A percentile compares a stretch with the other conserved stretches of the same genome.
phyloP scores from a whole-genome alignment of 2,797 vertebrate genomes.

The Microhierax caerulescens region DNA sequence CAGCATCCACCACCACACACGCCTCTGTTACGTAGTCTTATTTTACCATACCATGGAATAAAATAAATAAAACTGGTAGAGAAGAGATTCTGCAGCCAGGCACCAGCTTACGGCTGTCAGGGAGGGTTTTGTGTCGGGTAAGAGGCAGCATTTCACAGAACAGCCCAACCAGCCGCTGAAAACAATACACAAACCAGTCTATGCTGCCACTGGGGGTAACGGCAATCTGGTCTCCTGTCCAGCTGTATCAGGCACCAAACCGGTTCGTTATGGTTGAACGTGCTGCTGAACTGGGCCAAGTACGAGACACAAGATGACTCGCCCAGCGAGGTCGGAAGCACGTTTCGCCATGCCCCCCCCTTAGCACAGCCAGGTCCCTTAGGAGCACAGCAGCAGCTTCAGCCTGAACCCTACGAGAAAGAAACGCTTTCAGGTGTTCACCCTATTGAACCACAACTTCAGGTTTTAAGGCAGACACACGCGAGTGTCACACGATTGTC shows the following conservation, averaged over 20 bases:
- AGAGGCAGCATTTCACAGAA: not conserved
- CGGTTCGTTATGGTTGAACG: rapidly evolving
- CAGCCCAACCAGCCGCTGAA: not conserved
- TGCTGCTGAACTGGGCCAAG: not conserved
- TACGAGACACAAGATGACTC: rapidly evolving
- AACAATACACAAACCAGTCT: rapidly evolving
- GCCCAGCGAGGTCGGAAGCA: rapidly evolving
- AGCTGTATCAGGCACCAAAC: rapidly evolving
- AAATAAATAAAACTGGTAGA: not conserved
- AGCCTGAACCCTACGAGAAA: rapidly evolving
- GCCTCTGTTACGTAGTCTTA: rapidly evolving
- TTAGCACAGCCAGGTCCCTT: rapidly evolving
- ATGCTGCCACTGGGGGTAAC: rapidly evolving
- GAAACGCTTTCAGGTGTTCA: rapidly evolving
- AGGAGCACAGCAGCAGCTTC: rapidly evolving
- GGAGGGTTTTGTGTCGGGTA: not conserved
- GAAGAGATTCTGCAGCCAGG: not conserved
- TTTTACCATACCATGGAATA: too few relatives aligned
- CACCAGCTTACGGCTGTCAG: rapidly evolving
- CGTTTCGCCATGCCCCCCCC: rapidly evolving
- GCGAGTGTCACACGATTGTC: not conserved
- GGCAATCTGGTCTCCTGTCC: not conserved
- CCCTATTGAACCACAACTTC: too few relatives aligned
- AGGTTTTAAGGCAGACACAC: not conserved
- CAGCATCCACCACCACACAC: not conserved